Conservation (phyloP, 2,797 vertebrate species). For the Lepus townsendii region DNA sequence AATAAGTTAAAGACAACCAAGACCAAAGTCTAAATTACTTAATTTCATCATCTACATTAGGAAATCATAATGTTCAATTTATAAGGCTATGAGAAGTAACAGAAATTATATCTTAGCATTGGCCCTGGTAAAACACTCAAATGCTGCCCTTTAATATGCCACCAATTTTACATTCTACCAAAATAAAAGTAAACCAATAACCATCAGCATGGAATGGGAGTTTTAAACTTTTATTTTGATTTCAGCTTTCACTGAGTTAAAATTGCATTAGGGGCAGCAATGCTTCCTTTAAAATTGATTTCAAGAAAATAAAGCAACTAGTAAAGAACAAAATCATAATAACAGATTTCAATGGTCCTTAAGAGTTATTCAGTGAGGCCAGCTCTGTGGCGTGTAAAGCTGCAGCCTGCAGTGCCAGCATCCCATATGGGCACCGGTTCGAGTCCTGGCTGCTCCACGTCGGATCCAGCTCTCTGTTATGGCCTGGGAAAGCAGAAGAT, state of each 20-base stretch:
- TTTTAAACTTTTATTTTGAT: slow-evolving; percentile 7
- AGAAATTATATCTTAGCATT: background rate
- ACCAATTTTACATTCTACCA: slow-evolving; percentile 31
- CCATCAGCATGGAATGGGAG: background rate
- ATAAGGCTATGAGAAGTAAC: slow-evolving; percentile 11
- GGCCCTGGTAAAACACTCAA: slow-evolving; percentile 33
- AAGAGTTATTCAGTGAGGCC: background rate
- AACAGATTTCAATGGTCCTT: slow-evolving; percentile 21
- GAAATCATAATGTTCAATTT: slow-evolving; percentile 18
- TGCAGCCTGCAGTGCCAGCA: too few relatives aligned
- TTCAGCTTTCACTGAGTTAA: slow-evolving; percentile 8
- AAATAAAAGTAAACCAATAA: slow-evolving; percentile 39
- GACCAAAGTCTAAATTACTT: slow-evolving; percentile 20
- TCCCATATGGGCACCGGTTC: too few relatives aligned
- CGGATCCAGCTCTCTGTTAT: too few relatives aligned
- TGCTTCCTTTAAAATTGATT: background rate
- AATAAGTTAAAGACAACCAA: slow-evolving; percentile 25
- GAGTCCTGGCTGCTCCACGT: too few relatives aligned
- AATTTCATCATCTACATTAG: slow-evolving; percentile 31
- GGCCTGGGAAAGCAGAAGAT: too few relatives aligned
- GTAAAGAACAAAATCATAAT: slow-evolving; percentile 11
- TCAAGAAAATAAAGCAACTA: slow-evolving; percentile 24
- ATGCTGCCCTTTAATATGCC: background rate
- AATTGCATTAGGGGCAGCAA: slow-evolving; percentile 25
- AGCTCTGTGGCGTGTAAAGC: too few relatives aligned